Conservation (phyloP, 2,797 vertebrate genomes). For the Argentina silus region DNA sequence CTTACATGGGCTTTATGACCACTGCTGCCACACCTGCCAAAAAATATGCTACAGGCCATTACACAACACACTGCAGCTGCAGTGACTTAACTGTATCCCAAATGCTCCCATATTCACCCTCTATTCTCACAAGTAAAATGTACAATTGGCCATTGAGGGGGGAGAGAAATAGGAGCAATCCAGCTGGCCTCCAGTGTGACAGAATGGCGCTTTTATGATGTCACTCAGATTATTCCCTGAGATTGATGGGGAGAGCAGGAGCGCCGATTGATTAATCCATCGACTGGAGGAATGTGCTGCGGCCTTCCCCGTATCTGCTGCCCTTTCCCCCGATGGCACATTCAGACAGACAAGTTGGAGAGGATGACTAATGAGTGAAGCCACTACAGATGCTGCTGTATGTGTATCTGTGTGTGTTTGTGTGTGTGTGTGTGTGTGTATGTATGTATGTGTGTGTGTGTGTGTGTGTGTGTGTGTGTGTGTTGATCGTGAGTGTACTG, state of each 20-base stretch:
- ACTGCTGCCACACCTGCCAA: background rate
- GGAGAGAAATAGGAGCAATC: conserved; percentile 38
- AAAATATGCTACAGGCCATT: background rate
- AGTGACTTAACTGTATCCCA: background rate
- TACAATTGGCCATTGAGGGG: conserved; percentile 24
- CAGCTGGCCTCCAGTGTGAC: conserved; percentile 62
- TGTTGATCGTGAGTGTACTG: background rate
- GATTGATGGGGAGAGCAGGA: conserved; percentile 73
- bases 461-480: conserved; percentile 6
- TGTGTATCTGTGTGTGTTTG: conserved; percentile 36
- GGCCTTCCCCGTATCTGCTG: conserved; percentile 67
- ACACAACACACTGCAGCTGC: conserved; percentile 2
- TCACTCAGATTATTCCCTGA: conserved; percentile 73
- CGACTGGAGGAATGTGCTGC: conserved; percentile 71
- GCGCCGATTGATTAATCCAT: conserved; percentile 79
- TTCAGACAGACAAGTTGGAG: conserved; percentile 63
- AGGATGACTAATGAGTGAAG: conserved; percentile 69
- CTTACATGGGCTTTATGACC: background rate
- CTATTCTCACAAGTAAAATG: background rate
- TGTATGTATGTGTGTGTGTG: conserved; percentile 13
- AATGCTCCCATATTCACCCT: conserved; percentile 16
- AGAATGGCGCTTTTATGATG: conserved; percentile 78
- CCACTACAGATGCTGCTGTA: conserved; percentile 50
- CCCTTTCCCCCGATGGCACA: conserved; percentile 64
- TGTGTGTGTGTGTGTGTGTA: conserved; percentile 10